phyloP scores from a whole-genome alignment of 2,797 vertebrate genomes.

The Sciaenops ocellatus region DNA sequence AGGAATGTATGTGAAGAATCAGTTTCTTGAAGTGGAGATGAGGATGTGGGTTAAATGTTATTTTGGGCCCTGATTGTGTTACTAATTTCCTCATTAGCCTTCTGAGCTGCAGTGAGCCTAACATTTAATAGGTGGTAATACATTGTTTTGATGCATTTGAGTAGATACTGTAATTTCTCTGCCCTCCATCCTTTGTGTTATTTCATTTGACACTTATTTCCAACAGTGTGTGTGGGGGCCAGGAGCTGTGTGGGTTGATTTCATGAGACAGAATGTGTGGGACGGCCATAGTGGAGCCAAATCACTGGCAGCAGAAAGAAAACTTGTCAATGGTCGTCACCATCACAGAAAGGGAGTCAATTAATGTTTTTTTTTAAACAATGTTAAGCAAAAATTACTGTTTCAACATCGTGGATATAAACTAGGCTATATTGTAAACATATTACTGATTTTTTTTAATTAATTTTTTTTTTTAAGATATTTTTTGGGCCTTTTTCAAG shows the following conservation, averaged over 20 bases:
- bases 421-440: not conserved
- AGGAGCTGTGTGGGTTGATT: constrained; percentile 24
- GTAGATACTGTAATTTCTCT: not conserved
- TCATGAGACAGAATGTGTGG: constrained; percentile 44
- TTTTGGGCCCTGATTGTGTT: not conserved
- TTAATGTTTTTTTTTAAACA: not conserved
- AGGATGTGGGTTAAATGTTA: not conserved
- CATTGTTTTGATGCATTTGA: constrained; percentile 1
- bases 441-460: not conserved
- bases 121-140: not conserved
- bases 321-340: constrained; percentile 27
- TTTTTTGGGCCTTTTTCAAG: too few species aligned
- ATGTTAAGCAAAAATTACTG: not conserved
- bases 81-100: not conserved
- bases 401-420: not conserved
- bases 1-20: not conserved
- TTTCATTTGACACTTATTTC: constrained; percentile 1
- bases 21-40: not conserved
- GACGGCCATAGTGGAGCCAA: constrained; percentile 13
- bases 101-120: not conserved
- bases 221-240: constrained; percentile 7
- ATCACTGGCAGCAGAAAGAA: constrained; percentile 13
- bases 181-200: not conserved
- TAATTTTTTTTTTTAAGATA: too few species aligned
- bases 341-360: constrained; percentile 3